These are phyloP conservation scores for Anthonomus grandis DNA, from an alignment of 1,140 invertebrate species.

Conservation along the genomic window DNA sequence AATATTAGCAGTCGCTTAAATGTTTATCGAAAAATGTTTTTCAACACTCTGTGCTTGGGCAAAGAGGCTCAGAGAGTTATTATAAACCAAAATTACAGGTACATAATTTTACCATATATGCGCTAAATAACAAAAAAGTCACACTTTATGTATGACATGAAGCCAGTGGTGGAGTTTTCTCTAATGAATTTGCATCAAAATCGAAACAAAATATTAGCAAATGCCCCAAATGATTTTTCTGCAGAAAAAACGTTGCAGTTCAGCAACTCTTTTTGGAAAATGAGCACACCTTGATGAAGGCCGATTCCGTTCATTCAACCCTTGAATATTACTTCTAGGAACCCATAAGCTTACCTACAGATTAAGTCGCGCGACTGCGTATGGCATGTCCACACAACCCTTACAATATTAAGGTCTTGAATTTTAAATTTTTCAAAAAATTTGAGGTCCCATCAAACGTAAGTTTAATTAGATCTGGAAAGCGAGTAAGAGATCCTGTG, in stretches of 20 bases:
- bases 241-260: background rate
- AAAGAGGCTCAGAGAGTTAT: background rate
- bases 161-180: slow-evolving; percentile 4
- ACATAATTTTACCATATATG: slow-evolving; percentile 12
- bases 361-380: slow-evolving; percentile 10
- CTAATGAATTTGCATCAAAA: slow-evolving; percentile 12
- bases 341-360: background rate
- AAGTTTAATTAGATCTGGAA: background rate
- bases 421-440: slow-evolving; percentile 2
- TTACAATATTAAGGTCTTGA: slow-evolving; percentile 7
- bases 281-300: slow-evolving; percentile 1
- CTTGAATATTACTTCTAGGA: slow-evolving; percentile 6
- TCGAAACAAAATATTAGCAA: slow-evolving; percentile 1
- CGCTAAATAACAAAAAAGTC: slow-evolving; percentile 8
- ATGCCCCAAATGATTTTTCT: slow-evolving; percentile 1
- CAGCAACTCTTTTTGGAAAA: slow-evolving; percentile 4
- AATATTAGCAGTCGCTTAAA: background rate
- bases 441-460: background rate
- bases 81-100: slow-evolving; percentile 5
- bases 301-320: slow-evolving; percentile 5
- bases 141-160: background rate
- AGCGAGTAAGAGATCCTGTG: background rate
- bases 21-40: slow-evolving; percentile 1
- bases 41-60: background rate
- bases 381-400: background rate